phyloP scores from a whole-genome alignment of 2,888 invertebrate species.

The Tachina grossa region DNA sequence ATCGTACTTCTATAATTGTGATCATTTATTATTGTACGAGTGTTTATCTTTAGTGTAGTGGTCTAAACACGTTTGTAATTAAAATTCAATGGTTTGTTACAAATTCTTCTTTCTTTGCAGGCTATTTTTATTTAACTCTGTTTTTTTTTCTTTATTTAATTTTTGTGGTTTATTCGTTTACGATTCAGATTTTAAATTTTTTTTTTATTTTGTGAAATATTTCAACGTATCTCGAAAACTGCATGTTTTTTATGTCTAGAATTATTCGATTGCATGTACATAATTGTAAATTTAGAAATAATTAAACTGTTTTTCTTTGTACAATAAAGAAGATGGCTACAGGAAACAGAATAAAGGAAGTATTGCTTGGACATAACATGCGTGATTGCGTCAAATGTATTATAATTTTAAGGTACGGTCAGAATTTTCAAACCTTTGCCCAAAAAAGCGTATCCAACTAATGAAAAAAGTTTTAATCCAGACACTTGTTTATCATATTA shows the following conservation, averaged over 20 bases:
- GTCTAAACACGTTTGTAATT: constrained; percentile 66
- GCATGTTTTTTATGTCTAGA: not conserved
- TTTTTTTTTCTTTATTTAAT: constrained; percentile 2
- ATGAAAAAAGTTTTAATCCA: no score
- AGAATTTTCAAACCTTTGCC: no score
- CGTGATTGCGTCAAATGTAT: no score
- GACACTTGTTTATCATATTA: no score
- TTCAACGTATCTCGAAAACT: not conserved
- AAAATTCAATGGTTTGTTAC: constrained; percentile 59
- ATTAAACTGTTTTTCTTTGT: not conserved
- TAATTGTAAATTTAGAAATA: not conserved
- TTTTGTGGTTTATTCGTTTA: constrained; percentile 27
- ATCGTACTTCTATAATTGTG: not conserved
- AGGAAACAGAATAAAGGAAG: not conserved
- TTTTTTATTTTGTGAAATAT: constrained; percentile 11
- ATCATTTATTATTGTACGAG: constrained; percentile 10
- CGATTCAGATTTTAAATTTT: constrained; percentile 14
- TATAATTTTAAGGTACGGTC: no score
- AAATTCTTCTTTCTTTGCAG: constrained; percentile 38
- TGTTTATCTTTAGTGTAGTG: constrained; percentile 44
- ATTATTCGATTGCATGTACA: not conserved
- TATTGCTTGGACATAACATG: not conserved
- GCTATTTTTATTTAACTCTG: not conserved
- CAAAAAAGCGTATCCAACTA: no score
- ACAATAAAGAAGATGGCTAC: not conserved